A percentile compares a stretch with the other conserved stretches of the same genome.
These are phyloP conservation scores for Ailuropoda melanoleuca DNA, from an alignment of 2,113 vertebrate genomes.

Conservation along the genomic window DNA sequence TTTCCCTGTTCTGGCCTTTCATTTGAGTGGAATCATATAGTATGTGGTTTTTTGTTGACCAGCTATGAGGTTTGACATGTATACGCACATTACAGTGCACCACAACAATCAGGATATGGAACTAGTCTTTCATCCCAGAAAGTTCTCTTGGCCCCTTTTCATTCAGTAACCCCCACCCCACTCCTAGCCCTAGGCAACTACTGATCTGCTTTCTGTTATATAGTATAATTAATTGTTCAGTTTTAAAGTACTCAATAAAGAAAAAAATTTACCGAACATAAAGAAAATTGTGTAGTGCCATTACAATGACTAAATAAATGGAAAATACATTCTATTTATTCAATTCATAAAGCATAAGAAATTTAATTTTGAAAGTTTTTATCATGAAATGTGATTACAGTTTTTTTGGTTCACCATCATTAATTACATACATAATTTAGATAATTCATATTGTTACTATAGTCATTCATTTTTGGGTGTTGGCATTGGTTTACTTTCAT, in stretches of 20 bases:
- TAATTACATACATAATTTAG: neutral
- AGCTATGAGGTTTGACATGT: neutral
- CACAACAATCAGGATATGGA: neutral
- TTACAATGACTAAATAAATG: slow-evolving; percentile 37
- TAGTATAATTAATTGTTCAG: neutral
- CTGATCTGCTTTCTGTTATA: neutral
- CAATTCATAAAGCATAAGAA: neutral
- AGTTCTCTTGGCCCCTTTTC: neutral
- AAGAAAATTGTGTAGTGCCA: neutral
- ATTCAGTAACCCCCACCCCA: neutral
- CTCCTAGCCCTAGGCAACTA: neutral
- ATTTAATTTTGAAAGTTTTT: slow-evolving; percentile 12
- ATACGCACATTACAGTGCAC: neutral
- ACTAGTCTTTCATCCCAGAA: neutral
- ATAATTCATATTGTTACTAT: neutral
- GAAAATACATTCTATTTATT: neutral
- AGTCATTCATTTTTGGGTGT: neutral
- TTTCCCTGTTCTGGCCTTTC: neutral
- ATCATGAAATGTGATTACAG: neutral
- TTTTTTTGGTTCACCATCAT: neutral
- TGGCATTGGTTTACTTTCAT: neutral
- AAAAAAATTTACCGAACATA: neutral
- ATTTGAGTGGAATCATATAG: neutral
- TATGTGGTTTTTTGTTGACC: neutral
- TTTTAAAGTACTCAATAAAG: slow-evolving; percentile 18